Base-by-base conservation (phyloP, 1,140 invertebrate genomes). In the Augochlora pura region DNA sequence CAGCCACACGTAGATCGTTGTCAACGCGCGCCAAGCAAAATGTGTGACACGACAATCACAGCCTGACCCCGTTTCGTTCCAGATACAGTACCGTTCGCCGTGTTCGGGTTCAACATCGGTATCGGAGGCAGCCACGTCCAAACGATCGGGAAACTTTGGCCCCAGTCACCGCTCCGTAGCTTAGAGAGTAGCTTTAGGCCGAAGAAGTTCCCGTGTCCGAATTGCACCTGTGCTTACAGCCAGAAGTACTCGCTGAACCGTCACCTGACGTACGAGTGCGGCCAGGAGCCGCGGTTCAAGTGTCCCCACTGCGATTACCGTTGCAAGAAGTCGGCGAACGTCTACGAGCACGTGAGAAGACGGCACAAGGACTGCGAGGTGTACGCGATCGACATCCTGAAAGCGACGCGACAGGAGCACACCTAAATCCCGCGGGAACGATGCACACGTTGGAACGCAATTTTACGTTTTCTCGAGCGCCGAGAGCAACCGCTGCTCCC, bases 231-330 rank as follows among this genome's bases (percentile, higher is more conserved):
- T 42, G 80, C 72, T 46, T 87, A 83, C 70, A 77, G 67, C 67
- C 81, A 85, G 18, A 83, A 71, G 42, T 84, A 88, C n/a, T 91
- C 89, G 62, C 71, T 93, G 21, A 89, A 87, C 18, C 89, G 90
- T 9, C 93, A 94, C 70, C 77, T 91, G 77, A 89, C 90, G 57
- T 93, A 91, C 73, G 91, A 93, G 72, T 94, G 93, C 75, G 91
- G 92, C 9, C 87, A 90, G 42, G 90, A 90, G 27, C 91, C 91
- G 3, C 85, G 90, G 71, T 93, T 92, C 82, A 80, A 87, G 10
- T 94, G 93, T 79, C 91, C 89, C 0, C 87, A 90, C 52, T 94
- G 93, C 83, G 71, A 86, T n/a, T 88, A 90, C 60, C 77, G 79
- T 10, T 82, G 79, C 25, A 86, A 88, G 65, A 73, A 80, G 6